Evolutionary conservation across 2,797 vertebrate genomes (phyloP).

Genomic region (Sebastes baramenuke): DNA sequence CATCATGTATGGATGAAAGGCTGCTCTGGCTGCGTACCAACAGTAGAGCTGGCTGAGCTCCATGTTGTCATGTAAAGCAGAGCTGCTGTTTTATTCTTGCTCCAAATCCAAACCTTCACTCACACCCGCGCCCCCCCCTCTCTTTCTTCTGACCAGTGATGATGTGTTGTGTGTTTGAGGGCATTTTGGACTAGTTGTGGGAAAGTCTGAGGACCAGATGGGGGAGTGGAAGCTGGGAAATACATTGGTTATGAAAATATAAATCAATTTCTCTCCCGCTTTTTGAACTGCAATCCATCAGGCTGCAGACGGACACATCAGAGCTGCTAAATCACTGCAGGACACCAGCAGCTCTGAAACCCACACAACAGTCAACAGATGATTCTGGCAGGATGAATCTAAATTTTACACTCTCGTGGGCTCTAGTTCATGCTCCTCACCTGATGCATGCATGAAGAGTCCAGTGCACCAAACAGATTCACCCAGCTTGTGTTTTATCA

Average conservation of each 20-base stretch:
- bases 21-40: neutral
- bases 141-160: constrained; percentile 30
- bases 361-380: neutral
- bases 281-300: constrained; percentile 60
- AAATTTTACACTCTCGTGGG: neutral
- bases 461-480: neutral
- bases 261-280: constrained; percentile 52
- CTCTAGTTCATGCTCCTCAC: neutral
- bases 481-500: neutral
- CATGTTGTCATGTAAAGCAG: constrained; percentile 43
- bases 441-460: neutral
- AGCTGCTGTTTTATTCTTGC: constrained; percentile 26
- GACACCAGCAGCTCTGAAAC: constrained; percentile 15
- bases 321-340: constrained; percentile 30
- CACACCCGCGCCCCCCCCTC: neutral
- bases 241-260: constrained; percentile 62
- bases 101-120: neutral
- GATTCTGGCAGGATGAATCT: neutral
- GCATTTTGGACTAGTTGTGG: constrained; percentile 58
- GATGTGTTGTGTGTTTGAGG: constrained; percentile 53
- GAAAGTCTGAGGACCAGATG: constrained; percentile 80
- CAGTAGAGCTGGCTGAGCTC: constrained; percentile 18
- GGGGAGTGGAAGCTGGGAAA: constrained; percentile 68
- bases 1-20: constrained; percentile 20
- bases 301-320: constrained; percentile 38